Evolutionary conservation across 1,140 invertebrate species (phyloP).

Genomic region (Drosophila nigrodunni): DNA sequence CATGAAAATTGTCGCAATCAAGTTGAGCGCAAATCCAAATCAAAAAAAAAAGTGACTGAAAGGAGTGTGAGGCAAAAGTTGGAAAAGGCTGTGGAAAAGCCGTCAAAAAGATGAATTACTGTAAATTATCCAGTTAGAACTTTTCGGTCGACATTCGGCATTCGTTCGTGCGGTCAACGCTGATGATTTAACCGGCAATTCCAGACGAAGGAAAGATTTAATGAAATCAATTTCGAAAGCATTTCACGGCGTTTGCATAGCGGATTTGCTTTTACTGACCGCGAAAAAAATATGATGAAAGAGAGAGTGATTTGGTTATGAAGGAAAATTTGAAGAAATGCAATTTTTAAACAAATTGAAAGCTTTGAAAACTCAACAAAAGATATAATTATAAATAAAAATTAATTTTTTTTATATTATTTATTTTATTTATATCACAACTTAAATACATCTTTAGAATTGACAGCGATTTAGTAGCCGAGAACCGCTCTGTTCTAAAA

Average conservation of each 20-base stretch:
- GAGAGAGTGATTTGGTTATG: neutral
- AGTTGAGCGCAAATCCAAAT: conserved; percentile 46
- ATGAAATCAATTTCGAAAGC: conserved; percentile 22
- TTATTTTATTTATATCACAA: neutral
- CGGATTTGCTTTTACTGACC: neutral
- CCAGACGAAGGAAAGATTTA: neutral
- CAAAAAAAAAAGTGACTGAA: conserved; percentile 12
- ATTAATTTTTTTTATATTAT: too few relatives aligned
- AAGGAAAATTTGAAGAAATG: too few relatives aligned
- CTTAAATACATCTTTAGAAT: too few relatives aligned
- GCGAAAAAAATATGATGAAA: neutral
- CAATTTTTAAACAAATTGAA: too few relatives aligned
- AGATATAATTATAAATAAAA: neutral
- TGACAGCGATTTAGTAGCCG: neutral
- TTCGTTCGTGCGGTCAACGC: conserved; percentile 1
- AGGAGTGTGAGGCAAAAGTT: conserved; percentile 28
- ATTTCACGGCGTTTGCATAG: conserved; percentile 22
- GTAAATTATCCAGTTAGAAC: conserved; percentile 77
- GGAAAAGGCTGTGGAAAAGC: conserved; percentile 44
- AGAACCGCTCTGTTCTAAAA: neutral
- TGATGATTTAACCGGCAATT: conserved; percentile 34
- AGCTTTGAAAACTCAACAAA: neutral
- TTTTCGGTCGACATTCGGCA: conserved; percentile 28
- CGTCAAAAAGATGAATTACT: conserved; percentile 77
- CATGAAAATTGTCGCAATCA: conserved; percentile 79